Base-by-base conservation (phyloP, 92 coral and sea anemone species). In the Heliopora coerulea region DNA sequence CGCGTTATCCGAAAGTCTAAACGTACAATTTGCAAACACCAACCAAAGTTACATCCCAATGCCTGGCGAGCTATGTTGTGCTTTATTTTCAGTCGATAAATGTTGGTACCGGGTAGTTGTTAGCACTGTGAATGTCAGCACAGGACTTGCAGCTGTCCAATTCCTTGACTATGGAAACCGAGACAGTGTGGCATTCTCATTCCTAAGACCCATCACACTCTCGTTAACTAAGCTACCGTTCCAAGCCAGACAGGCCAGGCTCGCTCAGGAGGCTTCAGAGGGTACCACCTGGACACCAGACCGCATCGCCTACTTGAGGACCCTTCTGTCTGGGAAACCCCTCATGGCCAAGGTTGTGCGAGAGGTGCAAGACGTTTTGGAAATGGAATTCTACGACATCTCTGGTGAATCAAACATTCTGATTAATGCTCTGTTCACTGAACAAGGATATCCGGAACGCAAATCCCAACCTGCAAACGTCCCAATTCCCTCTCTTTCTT, bases 51-150 rank as follows among this genome's bases (percentile, higher is more conserved):
- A 84, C 65, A 82, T 86, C 7, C 97, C 96, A 8, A 81, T 86
- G 10, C 82, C 88, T 44, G 91, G 96, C 25, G 97, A 91, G 40
- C 89, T 89, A 0, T 91, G 97, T 46, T 89, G 97, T 84, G 97
- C 96, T 7, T 81, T 79, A 68, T 91, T 91, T 44, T 68, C 91
- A 18, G 91, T 86, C 65, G 97, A 91, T 37, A 63, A 78, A 15
- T 89, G 91, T 32, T 91, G 97, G 97, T 91, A 91, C 63, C 81
- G 97, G 26, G 97, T 89, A 34, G 56, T 79, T 35, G 97, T 89
- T 13, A 56, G 60, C 1, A 74, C 60, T 20, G 78, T 83, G 26
- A 28, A 15, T 1, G 32, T 49, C 33, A 56, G 85, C 6, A 75
- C 85, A 8, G 78, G 83, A 56, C 75, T 79, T 3, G 75, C 80